phyloP scores from a whole-genome alignment of 2,113 vertebrate genomes.

The Colinus virginianus region DNA sequence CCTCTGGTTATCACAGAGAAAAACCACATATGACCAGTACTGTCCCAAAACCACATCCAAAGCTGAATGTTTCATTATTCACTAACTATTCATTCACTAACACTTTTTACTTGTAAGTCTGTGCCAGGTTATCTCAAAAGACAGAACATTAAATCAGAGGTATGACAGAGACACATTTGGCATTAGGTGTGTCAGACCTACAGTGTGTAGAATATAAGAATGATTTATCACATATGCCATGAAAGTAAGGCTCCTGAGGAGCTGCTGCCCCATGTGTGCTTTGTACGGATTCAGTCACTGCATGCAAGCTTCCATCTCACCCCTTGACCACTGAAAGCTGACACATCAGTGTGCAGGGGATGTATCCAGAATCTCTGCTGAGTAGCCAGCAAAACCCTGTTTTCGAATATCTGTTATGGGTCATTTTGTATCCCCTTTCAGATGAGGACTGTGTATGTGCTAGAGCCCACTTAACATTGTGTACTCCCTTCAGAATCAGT shows the following conservation, averaged over 20 bases:
- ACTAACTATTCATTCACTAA: neutral
- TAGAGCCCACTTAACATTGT: neutral
- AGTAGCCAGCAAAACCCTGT: neutral
- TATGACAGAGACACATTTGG: accelerated
- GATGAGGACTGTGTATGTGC: neutral
- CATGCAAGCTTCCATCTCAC: neutral
- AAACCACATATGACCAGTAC: neutral
- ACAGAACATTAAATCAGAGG: neutral
- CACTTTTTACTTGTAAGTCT: neutral
- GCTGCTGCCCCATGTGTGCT: neutral
- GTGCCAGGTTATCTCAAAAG: neutral
- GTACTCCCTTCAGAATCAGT: neutral
- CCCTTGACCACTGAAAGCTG: neutral
- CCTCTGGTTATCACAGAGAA: neutral
- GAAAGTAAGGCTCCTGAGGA: neutral
- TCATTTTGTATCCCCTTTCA: neutral
- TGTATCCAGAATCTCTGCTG: neutral
- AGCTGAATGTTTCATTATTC: neutral
- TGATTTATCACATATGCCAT: accelerated
- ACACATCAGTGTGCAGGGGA: neutral
- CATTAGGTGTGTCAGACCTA: neutral
- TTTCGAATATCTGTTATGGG: neutral
- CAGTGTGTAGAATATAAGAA: accelerated
- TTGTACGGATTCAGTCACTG: neutral
- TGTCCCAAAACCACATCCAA: neutral